These are phyloP conservation scores for Trachurus trachurus DNA, from an alignment of 2,797 vertebrate species.

Conservation along the genomic window DNA sequence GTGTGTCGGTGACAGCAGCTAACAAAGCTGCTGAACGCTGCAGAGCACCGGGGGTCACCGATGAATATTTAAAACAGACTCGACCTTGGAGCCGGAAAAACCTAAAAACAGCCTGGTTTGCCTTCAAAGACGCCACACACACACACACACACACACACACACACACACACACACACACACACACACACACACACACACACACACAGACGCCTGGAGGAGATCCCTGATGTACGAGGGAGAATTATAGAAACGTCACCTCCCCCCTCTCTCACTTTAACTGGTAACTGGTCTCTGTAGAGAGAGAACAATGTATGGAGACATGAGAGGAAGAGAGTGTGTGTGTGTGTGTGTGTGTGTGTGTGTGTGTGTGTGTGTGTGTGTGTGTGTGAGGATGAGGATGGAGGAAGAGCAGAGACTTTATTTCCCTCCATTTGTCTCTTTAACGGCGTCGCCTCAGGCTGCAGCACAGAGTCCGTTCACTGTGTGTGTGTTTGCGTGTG, in stretches of 20 bases:
- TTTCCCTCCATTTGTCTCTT: constrained; percentile 77
- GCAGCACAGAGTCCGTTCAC: constrained; percentile 45
- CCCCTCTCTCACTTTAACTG: neutral
- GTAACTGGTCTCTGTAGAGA: neutral
- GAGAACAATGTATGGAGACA: neutral
- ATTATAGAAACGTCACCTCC: constrained; percentile 47
- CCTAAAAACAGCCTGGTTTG: constrained; percentile 72
- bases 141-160: too few relatives aligned
- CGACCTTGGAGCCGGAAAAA: constrained; percentile 78
- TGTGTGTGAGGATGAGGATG: constrained; percentile 57
- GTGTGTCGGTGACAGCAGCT: constrained; percentile 61
- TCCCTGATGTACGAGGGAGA: constrained; percentile 35
- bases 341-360: constrained; percentile 35
- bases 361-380: constrained; percentile 8
- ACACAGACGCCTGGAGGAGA: constrained; percentile 62
- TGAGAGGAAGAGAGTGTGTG: neutral
- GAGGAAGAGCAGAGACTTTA: constrained; percentile 65
- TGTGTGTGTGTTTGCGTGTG: constrained; percentile 18
- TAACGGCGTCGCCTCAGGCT: constrained; percentile 72
- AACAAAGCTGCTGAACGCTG: constrained; percentile 41
- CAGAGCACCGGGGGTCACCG: constrained; percentile 77
- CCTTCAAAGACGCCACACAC: constrained; percentile 42
- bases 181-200: neutral
- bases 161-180: too few relatives aligned
- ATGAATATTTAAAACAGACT: constrained; percentile 83